These are phyloP conservation scores for Ethmia dodecea DNA, from an alignment of 2,888 invertebrate species.

Conservation along the genomic window DNA sequence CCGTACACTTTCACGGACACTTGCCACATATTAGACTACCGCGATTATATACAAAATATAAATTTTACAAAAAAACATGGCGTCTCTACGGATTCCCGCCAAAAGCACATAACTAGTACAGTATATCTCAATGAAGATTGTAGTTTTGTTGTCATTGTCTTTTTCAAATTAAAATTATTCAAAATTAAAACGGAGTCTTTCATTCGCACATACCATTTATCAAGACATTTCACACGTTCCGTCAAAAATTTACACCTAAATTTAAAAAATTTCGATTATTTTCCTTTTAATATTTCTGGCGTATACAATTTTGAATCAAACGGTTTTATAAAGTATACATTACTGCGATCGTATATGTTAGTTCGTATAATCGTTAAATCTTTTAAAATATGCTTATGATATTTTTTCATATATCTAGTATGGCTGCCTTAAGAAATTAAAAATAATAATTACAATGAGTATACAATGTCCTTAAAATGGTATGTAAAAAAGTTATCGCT, in stretches of 20 bases:
- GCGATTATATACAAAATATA: too few relatives aligned
- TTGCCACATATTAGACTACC: too few relatives aligned
- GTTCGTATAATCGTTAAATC: slow-evolving; percentile 49
- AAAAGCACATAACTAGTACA: too few relatives aligned
- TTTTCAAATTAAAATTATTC: background rate
- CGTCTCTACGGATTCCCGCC: too few relatives aligned
- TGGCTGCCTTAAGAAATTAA: slow-evolving; percentile 49
- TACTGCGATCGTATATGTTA: slow-evolving; percentile 50
- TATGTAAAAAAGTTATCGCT: too few relatives aligned
- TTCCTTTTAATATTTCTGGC: slow-evolving; percentile 22
- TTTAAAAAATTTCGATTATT: slow-evolving; percentile 24
- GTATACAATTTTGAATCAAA: slow-evolving; percentile 65
- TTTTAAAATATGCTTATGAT: slow-evolving; percentile 18
- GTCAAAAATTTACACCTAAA: slow-evolving; percentile 16
- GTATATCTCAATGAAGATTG: too few relatives aligned
- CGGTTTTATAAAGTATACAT: slow-evolving; percentile 44
- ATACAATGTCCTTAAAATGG: too few relatives aligned
- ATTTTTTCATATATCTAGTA: slow-evolving; percentile 43
- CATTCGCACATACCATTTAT: background rate
- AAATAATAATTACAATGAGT: slow-evolving; percentile 48
- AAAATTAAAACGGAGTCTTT: background rate
- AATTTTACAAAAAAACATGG: too few relatives aligned
- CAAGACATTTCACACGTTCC: background rate
- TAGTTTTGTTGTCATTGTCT: too few relatives aligned
- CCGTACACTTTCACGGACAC: too few relatives aligned